phyloP scores from a whole-genome alignment of 1,140 invertebrate species.

The Trachymyrmex cornetzi region DNA sequence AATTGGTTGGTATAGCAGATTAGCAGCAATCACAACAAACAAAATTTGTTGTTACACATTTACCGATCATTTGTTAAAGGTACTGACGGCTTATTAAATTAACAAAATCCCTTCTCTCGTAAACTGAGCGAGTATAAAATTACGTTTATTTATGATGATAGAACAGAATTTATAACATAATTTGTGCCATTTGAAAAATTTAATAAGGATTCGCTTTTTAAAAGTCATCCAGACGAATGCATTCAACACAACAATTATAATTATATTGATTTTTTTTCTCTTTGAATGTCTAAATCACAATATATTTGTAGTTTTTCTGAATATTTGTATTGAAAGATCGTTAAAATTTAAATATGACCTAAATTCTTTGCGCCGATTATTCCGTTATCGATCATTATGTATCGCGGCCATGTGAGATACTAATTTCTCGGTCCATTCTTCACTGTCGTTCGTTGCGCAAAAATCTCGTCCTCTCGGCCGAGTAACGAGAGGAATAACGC shows the following conservation, averaged over 20 bases:
- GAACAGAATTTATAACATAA: neutral
- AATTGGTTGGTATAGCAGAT: no score
- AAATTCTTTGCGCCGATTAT: neutral
- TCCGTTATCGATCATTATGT: slow-evolving; percentile 24
- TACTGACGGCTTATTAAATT: no score
- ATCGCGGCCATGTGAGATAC: slow-evolving; percentile 33
- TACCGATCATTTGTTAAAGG: no score
- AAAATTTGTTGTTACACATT: no score
- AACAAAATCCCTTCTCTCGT: no score
- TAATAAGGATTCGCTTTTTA: neutral
- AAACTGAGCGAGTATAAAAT: neutral
- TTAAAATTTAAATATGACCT: neutral
- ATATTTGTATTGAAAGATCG: neutral
- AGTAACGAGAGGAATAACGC: slow-evolving; percentile 70
- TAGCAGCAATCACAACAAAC: no score
- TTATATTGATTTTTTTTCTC: neutral
- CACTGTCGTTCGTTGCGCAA: slow-evolving; percentile 27
- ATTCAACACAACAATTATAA: no score
- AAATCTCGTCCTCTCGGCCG: slow-evolving; percentile 47
- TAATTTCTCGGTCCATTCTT: slow-evolving; percentile 65
- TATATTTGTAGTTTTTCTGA: neutral
- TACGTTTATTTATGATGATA: neutral
- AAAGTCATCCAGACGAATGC: neutral
- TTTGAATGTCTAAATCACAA: neutral
- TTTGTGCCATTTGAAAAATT: neutral